A percentile compares a stretch with the other conserved stretches of the same genome.
Conservation (phyloP, 2,113 vertebrate species). For the Entosphenus tridentatus region DNA sequence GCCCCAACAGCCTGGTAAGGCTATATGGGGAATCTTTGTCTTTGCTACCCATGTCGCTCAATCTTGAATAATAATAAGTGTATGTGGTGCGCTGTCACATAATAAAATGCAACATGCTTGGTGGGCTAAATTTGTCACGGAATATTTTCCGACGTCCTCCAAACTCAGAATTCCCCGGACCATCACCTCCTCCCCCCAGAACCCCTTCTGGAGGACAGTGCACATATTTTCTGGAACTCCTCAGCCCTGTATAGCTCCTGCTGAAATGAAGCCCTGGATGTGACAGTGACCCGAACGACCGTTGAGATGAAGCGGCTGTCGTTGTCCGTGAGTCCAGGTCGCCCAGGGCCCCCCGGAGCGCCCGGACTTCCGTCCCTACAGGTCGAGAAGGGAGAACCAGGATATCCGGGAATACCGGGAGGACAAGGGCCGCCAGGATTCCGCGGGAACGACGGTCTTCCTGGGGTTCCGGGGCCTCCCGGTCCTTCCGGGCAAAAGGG, state of each 20-base stretch:
- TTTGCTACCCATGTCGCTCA: no score
- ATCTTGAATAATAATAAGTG: no score
- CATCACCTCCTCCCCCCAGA: constrained; percentile 32
- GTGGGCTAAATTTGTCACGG: no score
- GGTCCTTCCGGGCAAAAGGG: constrained; percentile 1
- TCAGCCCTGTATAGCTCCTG: not conserved
- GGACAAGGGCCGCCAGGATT: not conserved
- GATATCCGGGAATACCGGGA: not conserved
- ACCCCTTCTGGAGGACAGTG: not conserved
- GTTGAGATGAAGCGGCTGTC: no score
- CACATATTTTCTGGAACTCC: not conserved
- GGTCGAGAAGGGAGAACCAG: not conserved
- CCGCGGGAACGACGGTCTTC: not conserved
- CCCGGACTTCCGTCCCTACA: not conserved
- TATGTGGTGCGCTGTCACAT: no score
- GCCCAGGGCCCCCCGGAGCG: not conserved
- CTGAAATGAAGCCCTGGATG: not conserved
- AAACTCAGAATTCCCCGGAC: constrained; percentile 26
- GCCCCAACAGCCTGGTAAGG: no score
- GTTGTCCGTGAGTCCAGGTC: not conserved
- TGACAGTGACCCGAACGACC: not conserved
- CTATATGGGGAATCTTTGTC: no score
- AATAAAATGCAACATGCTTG: no score
- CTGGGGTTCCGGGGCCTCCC: not conserved
- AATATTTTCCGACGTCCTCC: no score